Conservation (phyloP, 2,113 vertebrate species). For the Indicator maculatus region DNA sequence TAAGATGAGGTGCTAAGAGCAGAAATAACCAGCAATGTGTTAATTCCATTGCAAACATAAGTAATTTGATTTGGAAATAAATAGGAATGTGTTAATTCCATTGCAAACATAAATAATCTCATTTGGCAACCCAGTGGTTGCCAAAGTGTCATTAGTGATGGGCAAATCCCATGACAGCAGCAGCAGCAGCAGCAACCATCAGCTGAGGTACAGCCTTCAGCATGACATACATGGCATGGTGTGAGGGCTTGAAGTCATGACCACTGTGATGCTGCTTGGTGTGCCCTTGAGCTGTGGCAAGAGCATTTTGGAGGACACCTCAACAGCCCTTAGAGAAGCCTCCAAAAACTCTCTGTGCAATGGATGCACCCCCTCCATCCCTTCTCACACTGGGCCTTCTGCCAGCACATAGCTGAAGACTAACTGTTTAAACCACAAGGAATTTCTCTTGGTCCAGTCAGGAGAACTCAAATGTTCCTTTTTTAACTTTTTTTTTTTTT, state of each 20-base stretch:
- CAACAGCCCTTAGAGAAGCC: background rate
- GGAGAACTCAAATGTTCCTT: background rate
- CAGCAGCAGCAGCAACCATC: background rate
- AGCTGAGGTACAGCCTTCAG: fast-evolving
- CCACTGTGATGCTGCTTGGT: fast-evolving
- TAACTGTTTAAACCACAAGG: background rate
- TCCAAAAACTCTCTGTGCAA: background rate
- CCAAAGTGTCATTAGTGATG: background rate
- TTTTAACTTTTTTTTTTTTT: background rate
- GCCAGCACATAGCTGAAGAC: conserved; percentile 14
- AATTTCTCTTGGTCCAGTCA: conserved; percentile 1
- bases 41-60: background rate
- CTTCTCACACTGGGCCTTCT: background rate
- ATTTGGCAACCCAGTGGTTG: background rate
- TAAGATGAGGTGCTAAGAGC: background rate
- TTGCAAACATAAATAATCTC: background rate
- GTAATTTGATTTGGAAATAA: background rate
- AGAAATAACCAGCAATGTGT: conserved; percentile 2
- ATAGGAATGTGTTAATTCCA: background rate
- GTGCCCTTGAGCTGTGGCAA: background rate
- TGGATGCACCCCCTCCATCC: background rate
- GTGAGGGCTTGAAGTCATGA: fast-evolving
- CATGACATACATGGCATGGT: fast-evolving
- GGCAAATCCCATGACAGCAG: background rate
- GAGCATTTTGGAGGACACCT: background rate